Conservation (phyloP, 1,140 invertebrate genomes). For the Nephotettix cincticeps region DNA sequence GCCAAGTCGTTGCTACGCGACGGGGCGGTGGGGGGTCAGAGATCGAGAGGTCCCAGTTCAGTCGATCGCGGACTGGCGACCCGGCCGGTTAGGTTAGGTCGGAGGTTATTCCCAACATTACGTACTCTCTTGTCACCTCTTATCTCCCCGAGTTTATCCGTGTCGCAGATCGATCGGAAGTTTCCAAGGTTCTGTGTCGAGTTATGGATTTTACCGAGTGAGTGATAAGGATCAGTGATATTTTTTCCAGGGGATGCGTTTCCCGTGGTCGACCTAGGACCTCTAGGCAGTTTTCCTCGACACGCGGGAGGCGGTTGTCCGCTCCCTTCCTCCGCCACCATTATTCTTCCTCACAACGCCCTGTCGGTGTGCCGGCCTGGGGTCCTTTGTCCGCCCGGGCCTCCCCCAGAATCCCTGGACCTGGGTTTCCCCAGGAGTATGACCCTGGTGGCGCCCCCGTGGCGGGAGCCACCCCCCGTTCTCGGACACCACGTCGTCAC, state of each 20-base stretch:
- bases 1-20: slow-evolving; percentile 23
- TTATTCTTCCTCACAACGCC: slow-evolving; percentile 42
- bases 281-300: background rate
- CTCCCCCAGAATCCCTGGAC: slow-evolving; percentile 40
- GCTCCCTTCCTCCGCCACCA: slow-evolving; percentile 33
- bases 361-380: slow-evolving; percentile 40
- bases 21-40: slow-evolving; percentile 18
- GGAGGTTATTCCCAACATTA: slow-evolving; percentile 2
- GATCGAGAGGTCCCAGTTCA: slow-evolving; percentile 25
- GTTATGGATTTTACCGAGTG: background rate
- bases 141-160: background rate
- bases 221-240: background rate
- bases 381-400: slow-evolving; percentile 48
- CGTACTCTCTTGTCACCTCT: background rate
- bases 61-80: background rate
- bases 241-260: too few species aligned
- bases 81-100: background rate
- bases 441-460: slow-evolving; percentile 65
- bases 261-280: background rate
- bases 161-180: too few species aligned
- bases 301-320: slow-evolving; percentile 2
- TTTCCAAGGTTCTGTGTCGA: background rate
- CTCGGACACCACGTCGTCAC: slow-evolving; percentile 41
- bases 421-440: slow-evolving; percentile 60
- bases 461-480: slow-evolving; percentile 60